Evolutionary conservation across 2,797 vertebrate species (phyloP).

Genomic region (Crax fasciolata): DNA sequence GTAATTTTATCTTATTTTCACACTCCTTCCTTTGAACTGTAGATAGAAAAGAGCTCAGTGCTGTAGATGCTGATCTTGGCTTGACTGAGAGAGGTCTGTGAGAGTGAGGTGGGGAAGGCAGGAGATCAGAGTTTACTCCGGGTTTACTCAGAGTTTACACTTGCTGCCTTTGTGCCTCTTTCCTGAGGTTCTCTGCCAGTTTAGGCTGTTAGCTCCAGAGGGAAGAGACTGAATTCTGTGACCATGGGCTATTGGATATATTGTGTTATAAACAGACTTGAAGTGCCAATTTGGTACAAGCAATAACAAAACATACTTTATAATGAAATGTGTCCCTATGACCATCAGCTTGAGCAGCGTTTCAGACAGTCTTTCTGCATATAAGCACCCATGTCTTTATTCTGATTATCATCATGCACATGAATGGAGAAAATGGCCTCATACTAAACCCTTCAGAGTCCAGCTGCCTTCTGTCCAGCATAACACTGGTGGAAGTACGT

Average conservation of each 20-base stretch:
- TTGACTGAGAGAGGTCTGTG: background rate
- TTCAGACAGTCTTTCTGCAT: background rate
- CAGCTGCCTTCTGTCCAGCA: background rate
- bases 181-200: background rate
- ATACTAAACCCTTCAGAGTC: background rate
- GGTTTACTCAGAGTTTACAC: background rate
- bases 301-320: background rate
- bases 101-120: background rate
- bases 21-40: background rate
- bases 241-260: background rate
- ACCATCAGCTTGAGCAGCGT: background rate
- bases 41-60: background rate
- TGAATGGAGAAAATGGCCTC: background rate
- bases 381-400: background rate
- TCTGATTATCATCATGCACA: background rate
- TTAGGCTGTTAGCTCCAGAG: background rate
- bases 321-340: background rate
- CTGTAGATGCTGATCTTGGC: background rate
- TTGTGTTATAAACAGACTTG: background rate
- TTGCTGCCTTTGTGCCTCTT: background rate
- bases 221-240: background rate
- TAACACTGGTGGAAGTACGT: background rate
- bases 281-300: background rate
- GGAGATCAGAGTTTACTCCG: background rate
- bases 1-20: slow-evolving; percentile 14